Conservation (phyloP, 2,797 vertebrate species). For the Coccyzus lansbergi region DNA sequence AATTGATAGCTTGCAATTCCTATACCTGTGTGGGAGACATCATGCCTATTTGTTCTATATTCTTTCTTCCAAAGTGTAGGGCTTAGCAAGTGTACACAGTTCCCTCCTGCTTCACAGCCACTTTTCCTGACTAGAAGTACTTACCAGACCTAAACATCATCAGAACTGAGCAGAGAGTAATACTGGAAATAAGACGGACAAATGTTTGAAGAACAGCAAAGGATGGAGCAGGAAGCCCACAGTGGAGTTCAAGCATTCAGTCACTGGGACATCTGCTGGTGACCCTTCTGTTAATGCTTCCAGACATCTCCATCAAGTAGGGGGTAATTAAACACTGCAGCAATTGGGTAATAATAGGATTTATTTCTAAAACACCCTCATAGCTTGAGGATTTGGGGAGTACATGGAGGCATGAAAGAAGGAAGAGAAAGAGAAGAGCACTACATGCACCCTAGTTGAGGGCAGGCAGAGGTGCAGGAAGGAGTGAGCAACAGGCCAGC, state of each 20-base stretch:
- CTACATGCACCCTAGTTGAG: fast-evolving
- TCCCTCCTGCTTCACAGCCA: neutral
- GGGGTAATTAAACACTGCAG: conserved; percentile 49
- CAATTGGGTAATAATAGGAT: conserved; percentile 49
- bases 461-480: neutral
- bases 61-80: neutral
- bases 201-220: neutral
- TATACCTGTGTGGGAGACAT: neutral
- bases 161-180: neutral
- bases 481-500: neutral
- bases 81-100: neutral
- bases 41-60: neutral
- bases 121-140: neutral
- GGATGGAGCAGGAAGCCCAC: neutral
- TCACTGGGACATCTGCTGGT: conserved; percentile 9
- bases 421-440: neutral
- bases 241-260: neutral
- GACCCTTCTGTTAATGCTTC: conserved; percentile 48
- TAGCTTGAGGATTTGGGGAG: conserved; percentile 45
- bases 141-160: neutral
- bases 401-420: neutral
- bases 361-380: conserved; percentile 41
- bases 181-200: neutral
- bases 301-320: conserved; percentile 22
- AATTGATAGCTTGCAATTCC: neutral